These are phyloP conservation scores for Merops nubicus DNA, from an alignment of 2,113 vertebrate genomes.

Conservation along the genomic window DNA sequence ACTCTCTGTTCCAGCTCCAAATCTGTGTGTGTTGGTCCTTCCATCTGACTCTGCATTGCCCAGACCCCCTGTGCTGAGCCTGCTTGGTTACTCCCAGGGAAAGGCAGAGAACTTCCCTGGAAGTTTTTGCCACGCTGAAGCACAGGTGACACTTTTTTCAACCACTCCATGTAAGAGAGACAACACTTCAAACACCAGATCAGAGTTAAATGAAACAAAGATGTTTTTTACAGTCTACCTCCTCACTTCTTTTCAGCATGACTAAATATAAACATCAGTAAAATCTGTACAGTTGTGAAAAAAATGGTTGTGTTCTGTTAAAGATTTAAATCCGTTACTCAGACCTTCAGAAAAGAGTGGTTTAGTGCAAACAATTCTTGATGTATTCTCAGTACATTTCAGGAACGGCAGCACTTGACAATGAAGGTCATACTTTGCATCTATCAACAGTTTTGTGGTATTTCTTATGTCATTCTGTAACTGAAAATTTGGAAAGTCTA, in stretches of 20 bases:
- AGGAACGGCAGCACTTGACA: neutral
- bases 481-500: neutral
- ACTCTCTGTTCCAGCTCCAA: neutral
- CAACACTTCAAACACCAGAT: neutral
- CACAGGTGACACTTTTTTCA: neutral
- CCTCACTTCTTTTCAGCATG: neutral
- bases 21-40: too few relatives aligned
- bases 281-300: neutral
- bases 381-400: neutral
- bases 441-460: neutral
- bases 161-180: neutral
- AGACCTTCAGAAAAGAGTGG: neutral
- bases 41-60: neutral
- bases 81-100: neutral
- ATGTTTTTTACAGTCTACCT: neutral
- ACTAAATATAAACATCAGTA: neutral
- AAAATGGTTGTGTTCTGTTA: neutral
- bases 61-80: neutral
- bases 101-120: neutral
- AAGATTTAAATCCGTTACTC: neutral
- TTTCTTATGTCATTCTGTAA: neutral
- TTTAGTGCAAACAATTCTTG: neutral
- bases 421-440: neutral
- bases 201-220: neutral
- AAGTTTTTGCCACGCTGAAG: neutral